Conservation (phyloP, 2,113 vertebrate genomes). For the Phalacrocorax brasilianus region DNA sequence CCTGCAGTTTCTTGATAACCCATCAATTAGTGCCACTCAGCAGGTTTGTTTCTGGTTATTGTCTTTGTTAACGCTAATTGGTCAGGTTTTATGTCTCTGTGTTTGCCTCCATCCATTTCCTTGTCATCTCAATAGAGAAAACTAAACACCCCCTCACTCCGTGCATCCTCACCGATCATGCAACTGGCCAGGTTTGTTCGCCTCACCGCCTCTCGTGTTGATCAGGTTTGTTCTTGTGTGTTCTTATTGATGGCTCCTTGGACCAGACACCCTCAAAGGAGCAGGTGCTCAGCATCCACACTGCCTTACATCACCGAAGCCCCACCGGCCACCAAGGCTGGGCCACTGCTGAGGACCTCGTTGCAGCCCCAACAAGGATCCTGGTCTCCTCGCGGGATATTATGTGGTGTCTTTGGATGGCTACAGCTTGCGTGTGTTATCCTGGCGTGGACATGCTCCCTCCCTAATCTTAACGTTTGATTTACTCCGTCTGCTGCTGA, state of each 20-base stretch:
- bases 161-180: neutral
- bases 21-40: neutral
- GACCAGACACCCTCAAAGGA: too few species aligned
- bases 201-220: fast-evolving
- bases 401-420: neutral
- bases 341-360: neutral
- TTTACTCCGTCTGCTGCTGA: neutral
- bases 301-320: neutral
- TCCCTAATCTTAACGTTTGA: too few species aligned
- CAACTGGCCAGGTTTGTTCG: neutral
- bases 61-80: neutral
- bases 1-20: neutral
- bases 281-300: neutral
- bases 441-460: neutral
- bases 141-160: neutral
- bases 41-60: neutral
- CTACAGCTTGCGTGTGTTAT: neutral
- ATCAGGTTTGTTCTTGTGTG: neutral
- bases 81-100: neutral
- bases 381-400: fast-evolving
- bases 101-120: neutral
- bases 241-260: neutral
- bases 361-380: neutral
- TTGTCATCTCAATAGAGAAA: neutral
- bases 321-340: too few species aligned